Base-by-base conservation (phyloP, 2,888 invertebrate species). In the Leptinotarsa rubiginosa region DNA sequence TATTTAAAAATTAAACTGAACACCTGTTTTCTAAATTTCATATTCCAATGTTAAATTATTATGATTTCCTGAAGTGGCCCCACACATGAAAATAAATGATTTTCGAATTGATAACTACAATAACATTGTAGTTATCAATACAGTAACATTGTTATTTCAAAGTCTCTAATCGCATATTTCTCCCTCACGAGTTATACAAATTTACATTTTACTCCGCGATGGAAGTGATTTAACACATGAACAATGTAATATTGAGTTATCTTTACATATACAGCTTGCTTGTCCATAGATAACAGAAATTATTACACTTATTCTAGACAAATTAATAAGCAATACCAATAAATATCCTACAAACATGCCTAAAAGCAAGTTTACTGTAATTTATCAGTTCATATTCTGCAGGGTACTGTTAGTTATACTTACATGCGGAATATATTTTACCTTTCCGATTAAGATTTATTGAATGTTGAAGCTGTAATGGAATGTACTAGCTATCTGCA, bases 351-450 rank as follows among this genome's bases (percentile, higher is more conserved):
- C 25, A 20, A 59, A 22, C 59, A 59, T 69, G 69, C 69, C 69
- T 59, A 69, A 69, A 69, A 69, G 59, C 69, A 47, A 25, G 47
- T 69, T 69, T 69, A 69, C 69, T 22, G 69, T 69, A 62, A 62
- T 62, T 62, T 62, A 62, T 62, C 62, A 31, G 62, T 62, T 31
- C 31, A 41, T 62, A 62, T 62, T 62, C 62, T 62, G 62, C 59
- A 47, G 47, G 25, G 56, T 69, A 69, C 69, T 47, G 69, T 69
- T 69, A 69, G 69, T 69, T 69, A 69, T 69, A 22, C 20, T 20
- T 47, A 69, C 47, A 47, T 47, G 69, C 25, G 47, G 22, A 47
- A 59, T 56, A 54, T 69, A 47, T 47, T 54, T 31, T 41, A 41
- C 12, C 7, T 22, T 22, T 67, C 15, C 15, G 47, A 69, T 31